These are phyloP conservation scores for Mandrillus leucophaeus DNA, from an alignment of 2,113 vertebrate genomes.

Conservation along the genomic window DNA sequence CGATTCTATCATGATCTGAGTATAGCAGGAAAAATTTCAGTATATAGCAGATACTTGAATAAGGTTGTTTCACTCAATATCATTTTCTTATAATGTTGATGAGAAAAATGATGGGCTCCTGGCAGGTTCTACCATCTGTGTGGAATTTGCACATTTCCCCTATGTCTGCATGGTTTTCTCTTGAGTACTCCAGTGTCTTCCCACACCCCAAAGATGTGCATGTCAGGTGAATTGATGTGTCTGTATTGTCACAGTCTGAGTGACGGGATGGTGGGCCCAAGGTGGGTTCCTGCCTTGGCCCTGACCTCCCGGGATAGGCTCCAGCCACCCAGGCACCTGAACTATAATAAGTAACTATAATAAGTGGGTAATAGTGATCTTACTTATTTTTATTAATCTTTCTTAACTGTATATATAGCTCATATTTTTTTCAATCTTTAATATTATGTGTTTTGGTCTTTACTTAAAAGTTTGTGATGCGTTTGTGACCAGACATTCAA, in stretches of 20 bases:
- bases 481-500: not conserved
- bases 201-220: not conserved
- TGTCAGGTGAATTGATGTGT: not conserved
- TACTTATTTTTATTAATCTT: not conserved
- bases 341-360: not conserved
- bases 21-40: not conserved
- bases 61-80: not conserved
- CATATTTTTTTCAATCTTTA: not conserved
- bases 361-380: not conserved
- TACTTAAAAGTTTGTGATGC: not conserved
- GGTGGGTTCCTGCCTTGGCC: not conserved
- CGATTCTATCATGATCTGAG: not conserved
- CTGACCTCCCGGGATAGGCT: not conserved
- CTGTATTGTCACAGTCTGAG: not conserved
- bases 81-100: not conserved
- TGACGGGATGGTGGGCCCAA: not conserved
- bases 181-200: not conserved
- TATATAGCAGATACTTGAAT: not conserved
- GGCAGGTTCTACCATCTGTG: not conserved
- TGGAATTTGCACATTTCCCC: not conserved
- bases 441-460: not conserved
- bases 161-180: not conserved
- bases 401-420: not conserved
- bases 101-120: not conserved
- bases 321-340: not conserved